Conservation (phyloP, 2,113 vertebrate species). For the Mungos mungo region DNA sequence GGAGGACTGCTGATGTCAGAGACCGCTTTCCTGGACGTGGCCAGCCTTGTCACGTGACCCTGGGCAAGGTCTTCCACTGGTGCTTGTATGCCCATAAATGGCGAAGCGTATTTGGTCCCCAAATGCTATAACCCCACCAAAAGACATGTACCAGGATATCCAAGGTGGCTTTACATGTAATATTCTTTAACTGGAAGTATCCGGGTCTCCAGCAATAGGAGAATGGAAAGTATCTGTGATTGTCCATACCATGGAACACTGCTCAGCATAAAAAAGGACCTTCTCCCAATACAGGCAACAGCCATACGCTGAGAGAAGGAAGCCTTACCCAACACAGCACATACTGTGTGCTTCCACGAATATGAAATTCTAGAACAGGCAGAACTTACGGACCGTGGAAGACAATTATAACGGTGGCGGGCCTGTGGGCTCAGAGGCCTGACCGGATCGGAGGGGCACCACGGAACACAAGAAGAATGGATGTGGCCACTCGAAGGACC, state of each 20-base stretch:
- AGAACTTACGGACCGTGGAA: too few relatives aligned
- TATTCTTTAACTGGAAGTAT: neutral
- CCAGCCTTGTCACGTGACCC: neutral
- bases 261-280: neutral
- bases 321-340: neutral
- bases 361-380: neutral
- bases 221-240: neutral
- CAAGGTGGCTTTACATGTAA: neutral
- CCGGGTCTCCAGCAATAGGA: neutral
- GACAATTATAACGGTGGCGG: neutral
- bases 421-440: neutral
- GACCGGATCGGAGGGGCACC: neutral
- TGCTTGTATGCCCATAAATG: neutral
- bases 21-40: neutral
- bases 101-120: neutral
- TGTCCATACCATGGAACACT: neutral
- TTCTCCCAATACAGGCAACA: neutral
- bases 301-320: neutral
- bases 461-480: neutral
- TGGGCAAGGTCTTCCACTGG: neutral
- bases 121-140: neutral
- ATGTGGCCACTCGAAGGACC: rapidly evolving
- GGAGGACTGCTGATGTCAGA: neutral
- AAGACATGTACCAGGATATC: neutral
- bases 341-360: too few relatives aligned